Evolutionary conservation across 2,888 invertebrate genomes (phyloP).

Genomic region (Campopleginae sp.): DNA sequence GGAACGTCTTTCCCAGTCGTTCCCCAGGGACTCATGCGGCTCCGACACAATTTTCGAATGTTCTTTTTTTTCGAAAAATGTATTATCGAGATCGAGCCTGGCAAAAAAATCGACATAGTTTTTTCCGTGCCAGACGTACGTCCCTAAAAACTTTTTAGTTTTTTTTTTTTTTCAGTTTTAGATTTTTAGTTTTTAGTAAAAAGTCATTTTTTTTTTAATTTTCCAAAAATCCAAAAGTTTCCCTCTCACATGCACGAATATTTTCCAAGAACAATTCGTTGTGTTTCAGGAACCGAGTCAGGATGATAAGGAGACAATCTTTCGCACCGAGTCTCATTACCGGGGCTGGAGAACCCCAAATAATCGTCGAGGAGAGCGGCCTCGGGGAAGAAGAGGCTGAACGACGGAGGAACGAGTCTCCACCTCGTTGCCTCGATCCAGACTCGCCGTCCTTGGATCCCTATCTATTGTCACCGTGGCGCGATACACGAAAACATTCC

Average conservation of each 20-base stretch:
- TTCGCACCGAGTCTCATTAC: conserved; percentile 75
- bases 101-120: too few species aligned
- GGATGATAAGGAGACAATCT: conserved; percentile 80
- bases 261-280: not conserved
- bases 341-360: conserved; percentile 89
- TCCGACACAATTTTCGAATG: not conserved
- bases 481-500: conserved; percentile 92
- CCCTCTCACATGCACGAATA: not conserved
- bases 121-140: too few species aligned
- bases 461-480: conserved; percentile 92
- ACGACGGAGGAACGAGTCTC: conserved; percentile 84
- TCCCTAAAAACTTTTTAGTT: too few species aligned
- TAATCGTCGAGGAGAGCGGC: conserved; percentile 92
- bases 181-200: too few species aligned
- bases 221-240: not conserved
- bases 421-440: conserved; percentile 89
- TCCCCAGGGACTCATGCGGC: not conserved
- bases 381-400: conserved; percentile 88
- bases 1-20: not conserved
- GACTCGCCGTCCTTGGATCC: conserved; percentile 92
- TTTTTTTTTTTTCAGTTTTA: too few species aligned
- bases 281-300: conserved; percentile 52
- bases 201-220: not conserved
- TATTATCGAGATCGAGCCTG: too few species aligned
- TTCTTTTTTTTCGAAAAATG: conserved; percentile 8